These are phyloP conservation scores for Drosophila algonquin DNA, from an alignment of 2,888 invertebrate species.

Conservation along the genomic window DNA sequence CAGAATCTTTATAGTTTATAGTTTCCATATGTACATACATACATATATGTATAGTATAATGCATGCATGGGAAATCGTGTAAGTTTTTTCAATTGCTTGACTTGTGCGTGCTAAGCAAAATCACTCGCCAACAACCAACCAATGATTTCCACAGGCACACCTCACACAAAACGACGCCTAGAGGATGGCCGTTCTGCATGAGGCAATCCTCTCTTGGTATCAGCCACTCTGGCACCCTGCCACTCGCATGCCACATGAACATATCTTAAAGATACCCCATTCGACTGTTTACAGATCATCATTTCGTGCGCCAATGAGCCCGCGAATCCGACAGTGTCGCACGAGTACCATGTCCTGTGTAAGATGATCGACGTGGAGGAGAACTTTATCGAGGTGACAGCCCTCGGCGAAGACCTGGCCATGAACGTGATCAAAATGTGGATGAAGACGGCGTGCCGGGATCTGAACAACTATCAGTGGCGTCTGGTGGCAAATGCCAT, in stretches of 20 bases:
- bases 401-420: constrained; percentile 96
- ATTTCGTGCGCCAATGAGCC: constrained; percentile 96
- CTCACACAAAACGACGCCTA: constrained; percentile 55
- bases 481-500: constrained; percentile 96
- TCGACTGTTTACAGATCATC: constrained; percentile 87
- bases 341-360: constrained; percentile 92
- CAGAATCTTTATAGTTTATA: background rate
- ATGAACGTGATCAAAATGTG: constrained; percentile 95
- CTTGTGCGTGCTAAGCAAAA: constrained; percentile 79
- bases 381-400: constrained; percentile 94
- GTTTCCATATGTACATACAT: too few species aligned
- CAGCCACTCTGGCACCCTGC: background rate
- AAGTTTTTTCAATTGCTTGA: constrained; percentile 81
- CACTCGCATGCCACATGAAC: background rate
- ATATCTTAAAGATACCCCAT: constrained; percentile 13
- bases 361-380: constrained; percentile 95
- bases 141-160: constrained; percentile 26
- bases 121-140: constrained; percentile 41
- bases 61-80: constrained; percentile 46
- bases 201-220: constrained; percentile 47
- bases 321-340: constrained; percentile 92
- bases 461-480: constrained; percentile 97
- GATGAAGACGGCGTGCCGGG: constrained; percentile 95
- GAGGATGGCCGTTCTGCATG: constrained; percentile 69
- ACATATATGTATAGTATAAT: too few species aligned